phyloP scores from a whole-genome alignment of 2,888 invertebrate genomes.

The Drosophila anceps region DNA sequence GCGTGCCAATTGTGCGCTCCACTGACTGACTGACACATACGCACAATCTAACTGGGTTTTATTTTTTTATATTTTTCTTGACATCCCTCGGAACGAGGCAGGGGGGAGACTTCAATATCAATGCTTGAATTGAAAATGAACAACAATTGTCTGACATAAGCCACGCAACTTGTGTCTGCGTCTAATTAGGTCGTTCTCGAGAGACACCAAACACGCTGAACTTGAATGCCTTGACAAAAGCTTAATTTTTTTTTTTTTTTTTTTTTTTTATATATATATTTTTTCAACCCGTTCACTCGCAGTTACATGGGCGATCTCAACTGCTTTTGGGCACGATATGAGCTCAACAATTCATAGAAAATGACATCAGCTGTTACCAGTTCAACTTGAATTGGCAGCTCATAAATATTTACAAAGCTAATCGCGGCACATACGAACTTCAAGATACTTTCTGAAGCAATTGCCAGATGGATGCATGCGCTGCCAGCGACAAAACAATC shows the following conservation, averaged over 20 bases:
- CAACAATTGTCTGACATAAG: conserved; percentile 28
- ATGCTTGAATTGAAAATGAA: conserved; percentile 35
- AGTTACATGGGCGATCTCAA: conserved; percentile 26
- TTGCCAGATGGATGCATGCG: conserved; percentile 42
- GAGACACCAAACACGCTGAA: conserved; percentile 38
- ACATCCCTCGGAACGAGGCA: conserved; percentile 68
- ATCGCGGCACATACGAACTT: conserved; percentile 27
- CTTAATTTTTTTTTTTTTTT: conserved; percentile 7
- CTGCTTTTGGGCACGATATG: conserved; percentile 54
- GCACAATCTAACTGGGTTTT: conserved; percentile 2
- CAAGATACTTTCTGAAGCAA: conserved; percentile 43
- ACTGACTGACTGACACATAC: conserved; percentile 18
- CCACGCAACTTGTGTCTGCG: conserved; percentile 17
- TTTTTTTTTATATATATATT: too few relatives aligned
- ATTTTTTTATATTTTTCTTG: conserved; percentile 13
- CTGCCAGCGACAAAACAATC: conserved; percentile 6
- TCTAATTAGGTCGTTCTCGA: conserved; percentile 62
- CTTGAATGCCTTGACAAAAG: conserved; percentile 68
- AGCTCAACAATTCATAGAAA: conserved; percentile 58
- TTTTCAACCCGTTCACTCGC: conserved; percentile 20
- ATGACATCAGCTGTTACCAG: conserved; percentile 58
- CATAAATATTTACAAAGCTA: conserved; percentile 74
- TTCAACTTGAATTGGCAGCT: conserved; percentile 77
- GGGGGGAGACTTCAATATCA: conserved; percentile 77
- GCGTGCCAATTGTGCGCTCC: conserved; percentile 70